phyloP scores from a whole-genome alignment of 2,888 invertebrate genomes.

The Oxytorus armatus region DNA sequence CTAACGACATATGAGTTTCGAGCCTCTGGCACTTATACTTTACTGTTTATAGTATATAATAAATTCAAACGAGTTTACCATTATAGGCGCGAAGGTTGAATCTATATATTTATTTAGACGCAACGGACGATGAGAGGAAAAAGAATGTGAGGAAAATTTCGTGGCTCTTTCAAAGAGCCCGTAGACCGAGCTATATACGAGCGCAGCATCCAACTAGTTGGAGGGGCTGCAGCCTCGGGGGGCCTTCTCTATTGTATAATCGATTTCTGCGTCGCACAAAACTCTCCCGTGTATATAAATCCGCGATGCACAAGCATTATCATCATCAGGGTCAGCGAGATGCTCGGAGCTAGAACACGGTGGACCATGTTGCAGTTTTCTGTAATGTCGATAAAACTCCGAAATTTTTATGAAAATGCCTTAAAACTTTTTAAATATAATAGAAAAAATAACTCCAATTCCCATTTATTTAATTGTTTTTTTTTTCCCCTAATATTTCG shows the following conservation, averaged over 20 bases:
- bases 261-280: conserved; percentile 59
- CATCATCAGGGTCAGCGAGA: conserved; percentile 56
- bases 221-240: conserved; percentile 32
- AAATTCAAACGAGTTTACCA: background rate
- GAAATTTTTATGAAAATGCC: background rate
- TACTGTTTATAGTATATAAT: background rate
- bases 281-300: conserved; percentile 40
- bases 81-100: background rate
- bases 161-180: conserved; percentile 20
- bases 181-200: background rate
- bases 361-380: background rate
- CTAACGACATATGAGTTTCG: background rate
- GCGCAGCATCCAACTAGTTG: conserved; percentile 37
- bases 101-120: background rate
- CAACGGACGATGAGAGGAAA: background rate
- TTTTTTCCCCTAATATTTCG: too few species aligned
- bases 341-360: conserved; percentile 37
- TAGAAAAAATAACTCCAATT: too few species aligned
- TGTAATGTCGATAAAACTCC: background rate
- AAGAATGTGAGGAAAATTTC: conserved; percentile 23
- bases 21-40: conserved; percentile 27
- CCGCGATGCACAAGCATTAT: conserved; percentile 28
- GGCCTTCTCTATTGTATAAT: conserved; percentile 60
- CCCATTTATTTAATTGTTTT: background rate
- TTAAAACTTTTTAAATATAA: background rate